These are phyloP conservation scores for Taxidea taxus DNA, from an alignment of 2,113 vertebrate species.

Conservation along the genomic window DNA sequence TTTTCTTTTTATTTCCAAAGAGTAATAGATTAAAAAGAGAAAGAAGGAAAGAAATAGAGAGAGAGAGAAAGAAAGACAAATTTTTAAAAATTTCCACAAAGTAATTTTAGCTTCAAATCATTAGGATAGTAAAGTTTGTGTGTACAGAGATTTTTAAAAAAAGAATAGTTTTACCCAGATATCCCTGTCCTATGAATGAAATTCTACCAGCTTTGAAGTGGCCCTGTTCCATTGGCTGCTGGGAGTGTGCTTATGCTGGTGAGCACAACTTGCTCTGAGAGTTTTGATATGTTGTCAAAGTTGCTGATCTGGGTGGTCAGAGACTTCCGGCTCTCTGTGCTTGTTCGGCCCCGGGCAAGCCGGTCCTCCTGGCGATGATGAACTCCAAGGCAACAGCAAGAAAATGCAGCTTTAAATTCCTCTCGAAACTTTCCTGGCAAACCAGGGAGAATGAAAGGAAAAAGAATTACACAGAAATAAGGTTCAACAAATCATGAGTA, in stretches of 20 bases:
- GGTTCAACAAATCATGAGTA: constrained; percentile 15
- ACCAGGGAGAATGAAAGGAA: constrained; percentile 66
- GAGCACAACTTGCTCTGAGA: constrained; percentile 92
- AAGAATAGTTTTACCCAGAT: constrained; percentile 32
- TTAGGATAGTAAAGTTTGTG: constrained; percentile 57
- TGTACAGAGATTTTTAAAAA: constrained; percentile 47
- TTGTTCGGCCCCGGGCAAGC: constrained; percentile 82
- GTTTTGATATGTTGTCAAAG: constrained; percentile 90
- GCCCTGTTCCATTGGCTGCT: constrained; percentile 73
- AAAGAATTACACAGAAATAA: background rate
- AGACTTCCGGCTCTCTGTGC: constrained; percentile 94
- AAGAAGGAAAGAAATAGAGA: background rate
- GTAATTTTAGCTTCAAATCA: constrained; percentile 29
- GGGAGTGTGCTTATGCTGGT: constrained; percentile 81
- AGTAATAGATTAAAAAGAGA: background rate
- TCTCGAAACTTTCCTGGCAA: constrained; percentile 94
- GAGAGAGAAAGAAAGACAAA: background rate
- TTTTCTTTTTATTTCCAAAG: constrained; percentile 52
- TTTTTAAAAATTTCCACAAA: background rate
- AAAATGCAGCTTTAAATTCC: constrained; percentile 97
- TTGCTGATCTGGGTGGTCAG: constrained; percentile 93
- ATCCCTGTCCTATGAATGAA: background rate
- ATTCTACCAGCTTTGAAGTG: constrained; percentile 70
- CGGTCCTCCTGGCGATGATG: constrained; percentile 78
- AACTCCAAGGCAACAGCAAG: constrained; percentile 87